Base-by-base conservation (phyloP, 2,113 vertebrate species). In the Nestor notabilis region DNA sequence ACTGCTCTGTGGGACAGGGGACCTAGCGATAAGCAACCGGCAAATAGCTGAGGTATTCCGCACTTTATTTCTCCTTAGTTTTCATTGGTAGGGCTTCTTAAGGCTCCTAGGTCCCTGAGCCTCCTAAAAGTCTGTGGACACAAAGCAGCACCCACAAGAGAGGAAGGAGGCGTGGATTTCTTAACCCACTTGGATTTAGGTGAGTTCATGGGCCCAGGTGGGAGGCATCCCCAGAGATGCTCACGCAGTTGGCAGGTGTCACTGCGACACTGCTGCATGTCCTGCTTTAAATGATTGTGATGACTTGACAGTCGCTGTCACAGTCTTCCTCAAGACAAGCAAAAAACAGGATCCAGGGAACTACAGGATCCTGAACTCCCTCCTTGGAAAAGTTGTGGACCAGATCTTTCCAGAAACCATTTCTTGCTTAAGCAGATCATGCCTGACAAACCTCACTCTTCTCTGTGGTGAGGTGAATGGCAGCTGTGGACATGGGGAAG, bases 181-280 rank as follows among this genome's bases (percentile, higher is more conserved):
- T 64, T 41, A 81, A 72, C 15, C 15, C 16, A 9, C n/a, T 33
- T 17, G 47, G 20, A 66, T 1, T 4, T 14, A 9, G 0, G 0
- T 4, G 41, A 50, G 52, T 10, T 46, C 28, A 41, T 3, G 10
- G 5, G 39, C 19, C 43, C 31, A 13, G 15, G 47, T 49, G 18
- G 61, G 39, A 4, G 0, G 18, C 47, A 33, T 23, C 7, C 12
- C 7, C 49, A 79, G 76, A 47, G 33, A 46, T 35, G 28, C 4
- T 83, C 20, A 19, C 8, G 28, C 37, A 78, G 50, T 33, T 78
- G 29, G 28, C 13, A 46, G 17, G 20, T 33, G 8, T 74, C 47
- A 31, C 39, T n/a, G 17, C 3, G 10, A 71, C 10, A 53, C 33
- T 60, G 64, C 23, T 41, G n/a, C 15, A 27, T 76, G 7, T 60